phyloP scores from a whole-genome alignment of 2,113 vertebrate species.

The Conger conger region DNA sequence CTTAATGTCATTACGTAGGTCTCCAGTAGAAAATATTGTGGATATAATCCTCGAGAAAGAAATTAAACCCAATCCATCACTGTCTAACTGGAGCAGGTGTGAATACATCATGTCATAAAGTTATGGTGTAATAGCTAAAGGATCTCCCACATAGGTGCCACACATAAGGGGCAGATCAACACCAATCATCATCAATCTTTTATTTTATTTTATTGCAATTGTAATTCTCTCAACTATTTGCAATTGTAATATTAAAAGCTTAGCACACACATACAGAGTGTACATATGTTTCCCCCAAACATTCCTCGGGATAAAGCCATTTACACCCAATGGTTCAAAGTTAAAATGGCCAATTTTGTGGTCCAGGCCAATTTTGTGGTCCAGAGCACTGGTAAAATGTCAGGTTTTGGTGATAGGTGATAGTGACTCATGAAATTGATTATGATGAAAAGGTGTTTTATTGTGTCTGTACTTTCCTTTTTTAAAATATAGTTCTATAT shows the following conservation, averaged over 20 bases:
- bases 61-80: neutral
- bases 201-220: neutral
- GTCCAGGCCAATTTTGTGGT: no score
- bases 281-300: neutral
- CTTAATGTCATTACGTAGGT: neutral
- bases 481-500: no score
- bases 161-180: neutral
- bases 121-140: neutral
- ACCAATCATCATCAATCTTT: neutral
- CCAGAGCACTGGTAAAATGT: no score
- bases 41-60: neutral
- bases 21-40: neutral
- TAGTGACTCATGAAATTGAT: neutral
- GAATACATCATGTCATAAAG: neutral
- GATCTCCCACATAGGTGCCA: conserved; percentile 4
- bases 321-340: neutral
- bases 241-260: neutral
- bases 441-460: neutral
- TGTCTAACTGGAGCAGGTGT: neutral
- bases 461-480: no score
- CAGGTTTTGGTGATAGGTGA: no score
- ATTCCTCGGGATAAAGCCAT: neutral
- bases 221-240: conserved; percentile 3
- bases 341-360: neutral
- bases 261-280: neutral